A percentile compares a stretch with the other conserved stretches of the same genome.
These are phyloP conservation scores for Phrynosoma platyrhinos DNA, from an alignment of 2,113 vertebrate genomes.

Conservation along the genomic window DNA sequence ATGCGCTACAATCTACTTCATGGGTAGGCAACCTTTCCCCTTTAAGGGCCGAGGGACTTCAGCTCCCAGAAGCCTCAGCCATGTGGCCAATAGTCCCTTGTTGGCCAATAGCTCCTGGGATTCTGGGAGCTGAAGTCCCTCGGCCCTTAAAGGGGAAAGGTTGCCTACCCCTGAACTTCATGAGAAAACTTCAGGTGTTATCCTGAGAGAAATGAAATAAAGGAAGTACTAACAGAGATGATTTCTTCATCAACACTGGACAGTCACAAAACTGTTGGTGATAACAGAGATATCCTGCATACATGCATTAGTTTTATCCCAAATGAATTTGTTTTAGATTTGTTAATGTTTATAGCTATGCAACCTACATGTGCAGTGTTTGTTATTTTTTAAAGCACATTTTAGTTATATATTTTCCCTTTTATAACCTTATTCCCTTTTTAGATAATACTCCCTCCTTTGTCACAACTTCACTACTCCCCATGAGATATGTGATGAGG, in stretches of 20 bases:
- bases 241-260: background rate
- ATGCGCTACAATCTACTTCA: background rate
- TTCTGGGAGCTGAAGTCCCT: too few relatives aligned
- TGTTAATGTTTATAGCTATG: background rate
- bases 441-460: background rate
- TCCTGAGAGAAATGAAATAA: background rate
- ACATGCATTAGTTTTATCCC: background rate
- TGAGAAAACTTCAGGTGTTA: background rate
- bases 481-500: too few relatives aligned
- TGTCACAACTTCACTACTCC: too few relatives aligned
- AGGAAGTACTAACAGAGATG: background rate
- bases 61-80: too few relatives aligned
- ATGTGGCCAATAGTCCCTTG: too few relatives aligned
- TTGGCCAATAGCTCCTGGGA: too few relatives aligned
- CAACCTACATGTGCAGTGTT: background rate
- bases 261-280: background rate
- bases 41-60: too few relatives aligned
- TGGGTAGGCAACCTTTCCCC: too few relatives aligned
- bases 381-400: background rate
- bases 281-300: background rate
- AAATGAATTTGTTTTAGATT: background rate
- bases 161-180: too few relatives aligned
- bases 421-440: background rate
- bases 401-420: background rate
- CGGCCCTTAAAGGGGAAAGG: too few relatives aligned